phyloP scores from a whole-genome alignment of 92 coral and sea anemone genomes.

The Siderastrea radians region DNA sequence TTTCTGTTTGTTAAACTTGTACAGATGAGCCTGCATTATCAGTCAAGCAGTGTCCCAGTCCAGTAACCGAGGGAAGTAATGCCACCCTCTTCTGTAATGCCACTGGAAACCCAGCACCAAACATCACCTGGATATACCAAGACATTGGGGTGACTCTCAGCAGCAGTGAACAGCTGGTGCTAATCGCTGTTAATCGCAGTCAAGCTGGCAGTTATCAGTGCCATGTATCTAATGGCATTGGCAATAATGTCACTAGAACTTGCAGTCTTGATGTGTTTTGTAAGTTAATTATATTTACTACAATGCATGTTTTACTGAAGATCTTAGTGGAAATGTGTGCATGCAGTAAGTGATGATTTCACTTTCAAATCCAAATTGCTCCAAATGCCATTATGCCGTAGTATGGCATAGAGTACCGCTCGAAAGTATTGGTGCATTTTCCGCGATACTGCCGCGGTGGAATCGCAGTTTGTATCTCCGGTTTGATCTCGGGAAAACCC shows the following conservation, averaged over 20 bases:
- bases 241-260: slow-evolving; percentile 2
- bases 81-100: slow-evolving; percentile 11
- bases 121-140: slow-evolving; percentile 1
- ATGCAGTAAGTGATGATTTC: too few relatives aligned
- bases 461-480: too few relatives aligned
- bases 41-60: slow-evolving; percentile 23
- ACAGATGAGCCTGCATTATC: slow-evolving; percentile 5
- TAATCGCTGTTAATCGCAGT: slow-evolving; percentile 14
- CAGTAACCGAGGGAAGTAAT: slow-evolving; percentile 3
- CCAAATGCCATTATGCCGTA: too few relatives aligned
- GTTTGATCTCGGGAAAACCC: too few relatives aligned
- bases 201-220: slow-evolving; percentile 53
- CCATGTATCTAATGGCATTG: slow-evolving; percentile 49
- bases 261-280: slow-evolving; percentile 26
- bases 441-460: too few relatives aligned
- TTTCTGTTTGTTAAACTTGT: background rate
- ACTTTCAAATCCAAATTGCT: too few relatives aligned
- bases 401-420: too few relatives aligned
- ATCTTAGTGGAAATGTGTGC: too few relatives aligned
- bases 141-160: background rate
- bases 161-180: slow-evolving; percentile 8
- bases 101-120: slow-evolving; percentile 14
- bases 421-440: too few relatives aligned
- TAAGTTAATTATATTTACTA: background rate
- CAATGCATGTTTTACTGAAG: too few relatives aligned